Evolutionary conservation across 2,888 invertebrate genomes (phyloP), one percentile per base, ranked within the genome.

Genomic region (Gymnosoma rotundatum): DNA sequence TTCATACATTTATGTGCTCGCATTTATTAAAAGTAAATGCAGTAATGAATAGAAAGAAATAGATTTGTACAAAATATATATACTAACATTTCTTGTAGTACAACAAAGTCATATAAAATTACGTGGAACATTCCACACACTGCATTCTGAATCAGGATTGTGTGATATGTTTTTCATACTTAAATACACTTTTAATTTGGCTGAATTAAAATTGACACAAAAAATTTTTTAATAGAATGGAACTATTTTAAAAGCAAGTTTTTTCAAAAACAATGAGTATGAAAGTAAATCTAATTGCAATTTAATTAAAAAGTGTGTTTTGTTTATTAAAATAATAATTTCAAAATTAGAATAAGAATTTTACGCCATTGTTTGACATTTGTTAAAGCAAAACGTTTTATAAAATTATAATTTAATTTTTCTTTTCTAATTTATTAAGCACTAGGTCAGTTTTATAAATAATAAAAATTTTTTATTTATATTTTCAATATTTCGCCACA

Each of bases 151-250:
- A 36, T 81, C 74, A 63, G 56, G 56, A 75, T 81, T 63, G 74
- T 73, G 74, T 67, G 80, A 67, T 54, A 80, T 50, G 48, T 54
- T 63, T 70, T 70, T 52, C 54, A 63, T 70, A 56, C 58, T 67
- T 78, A 63, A 78, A 78, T 64, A 61, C 50, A 73, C 60, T 67
- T 67, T 73, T 66, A 73, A 72, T 66, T 79, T 66, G 25, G 20
- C 21, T 56, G 14, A 42, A 75, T 63, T 78, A 56, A 14, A 56
- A 36, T 63, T 32, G 12, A 63, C 9, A 8, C 18, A 52, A 52
- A 52, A 42, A 42, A 42, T 42, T 50, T 32, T 48, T 18, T 42
- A 10, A n/a, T n/a, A 50, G 50, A 50, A 25, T 32, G 10, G 21
- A 66, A 42, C 10, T 12, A 42, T 12, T 12, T 42, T 42, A 42